Conservation (phyloP, 1,140 invertebrate genomes). For the Diachasma alloeum region DNA sequence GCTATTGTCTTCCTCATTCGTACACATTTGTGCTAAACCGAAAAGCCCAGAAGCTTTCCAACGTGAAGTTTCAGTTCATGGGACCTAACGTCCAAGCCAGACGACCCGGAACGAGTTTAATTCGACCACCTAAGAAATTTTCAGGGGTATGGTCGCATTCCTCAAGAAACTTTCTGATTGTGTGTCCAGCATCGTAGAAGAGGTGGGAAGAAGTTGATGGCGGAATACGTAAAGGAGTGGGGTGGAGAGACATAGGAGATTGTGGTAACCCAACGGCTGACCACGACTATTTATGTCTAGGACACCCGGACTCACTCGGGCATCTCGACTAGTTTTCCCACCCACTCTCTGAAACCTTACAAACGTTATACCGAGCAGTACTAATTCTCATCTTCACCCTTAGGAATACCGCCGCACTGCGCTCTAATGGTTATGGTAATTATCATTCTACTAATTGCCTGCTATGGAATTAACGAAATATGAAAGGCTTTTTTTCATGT, state of each 20-base stretch:
- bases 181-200: conserved; percentile 38
- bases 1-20: neutral
- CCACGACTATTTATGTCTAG: conserved; percentile 51
- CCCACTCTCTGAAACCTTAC: conserved; percentile 28
- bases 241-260: conserved; percentile 10
- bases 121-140: conserved; percentile 51
- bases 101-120: conserved; percentile 46
- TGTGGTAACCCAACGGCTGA: conserved; percentile 43
- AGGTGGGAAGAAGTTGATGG: neutral
- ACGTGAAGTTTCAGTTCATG: neutral
- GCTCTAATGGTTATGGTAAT: conserved; percentile 63
- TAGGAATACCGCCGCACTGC: neutral
- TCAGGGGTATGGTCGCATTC: conserved; percentile 44
- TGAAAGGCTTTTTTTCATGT: neutral
- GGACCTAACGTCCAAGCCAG: neutral
- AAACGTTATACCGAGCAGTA: neutral
- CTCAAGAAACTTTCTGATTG: conserved; percentile 54
- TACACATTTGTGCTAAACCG: conserved; percentile 4
- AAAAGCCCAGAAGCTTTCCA: conserved; percentile 6
- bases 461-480: conserved; percentile 54
- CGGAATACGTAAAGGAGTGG: neutral
- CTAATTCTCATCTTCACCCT: neutral
- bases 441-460: conserved; percentile 58
- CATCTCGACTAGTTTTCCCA: conserved; percentile 7
- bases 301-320: conserved; percentile 31